Base-by-base conservation (phyloP, 1,140 invertebrate genomes). In the Aphelinus certus region DNA sequence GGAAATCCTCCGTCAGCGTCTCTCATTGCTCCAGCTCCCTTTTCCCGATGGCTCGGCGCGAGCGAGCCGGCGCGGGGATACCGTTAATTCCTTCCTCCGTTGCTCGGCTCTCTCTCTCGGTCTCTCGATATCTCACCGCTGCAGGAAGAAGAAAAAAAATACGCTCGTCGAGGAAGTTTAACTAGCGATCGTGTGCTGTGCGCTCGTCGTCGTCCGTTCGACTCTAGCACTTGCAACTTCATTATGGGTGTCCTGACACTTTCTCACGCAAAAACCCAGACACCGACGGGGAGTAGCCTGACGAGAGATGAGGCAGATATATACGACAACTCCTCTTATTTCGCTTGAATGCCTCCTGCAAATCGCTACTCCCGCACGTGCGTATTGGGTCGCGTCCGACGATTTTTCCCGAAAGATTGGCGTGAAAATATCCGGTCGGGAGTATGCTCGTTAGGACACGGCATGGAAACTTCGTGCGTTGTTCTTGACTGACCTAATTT, bases 1-100 rank as follows among this genome's bases (percentile, higher is more conserved):
- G 83, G 83, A 85, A 86, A 85, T 85, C 82, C 83, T 82, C 80
- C 83, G 77, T 80, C 80, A 43, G 3, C 46, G 45, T 48, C 5
- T 9, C 61, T 10, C 7, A 47, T 57, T 61, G 10, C n/a, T 42
- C 7, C 42, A 43, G 63, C 49, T 26, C 5, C 58, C 42, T 61
- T n/a, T 56, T 66, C 64, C 47, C 26, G 48, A 48, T 9, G 26
- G 26, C 26, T 26, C 26, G 26, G 26, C 26, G 26, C 26, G 26
- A 64, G 61, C 45, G 6, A 51, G 63, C 48, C 26, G 26, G 26
- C 26, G 63, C 63, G 48, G 9, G 42, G n/a, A 3, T 56, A 66
- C 64, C 64, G 64, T 66, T 66, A 66, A 53, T 66, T 56, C 58
- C 9, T 26, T 26, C 26, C 26, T 26, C 26, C 26, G 26, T 26